Conservation (phyloP, 2,113 vertebrate species). For the Paedocypris sp. region DNA sequence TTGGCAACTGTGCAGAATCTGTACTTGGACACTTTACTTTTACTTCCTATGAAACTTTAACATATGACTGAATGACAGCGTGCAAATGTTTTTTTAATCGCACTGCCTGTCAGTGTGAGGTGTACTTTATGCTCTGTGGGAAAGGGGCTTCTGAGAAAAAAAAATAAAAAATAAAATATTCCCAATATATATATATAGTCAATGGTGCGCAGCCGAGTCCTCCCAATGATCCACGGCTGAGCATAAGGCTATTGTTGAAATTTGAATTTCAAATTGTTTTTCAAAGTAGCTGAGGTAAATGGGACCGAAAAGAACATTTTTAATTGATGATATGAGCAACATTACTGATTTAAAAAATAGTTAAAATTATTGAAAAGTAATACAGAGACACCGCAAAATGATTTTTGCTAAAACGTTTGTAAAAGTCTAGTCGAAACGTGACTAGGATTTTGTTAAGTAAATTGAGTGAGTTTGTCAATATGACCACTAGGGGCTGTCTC, state of each 20-base stretch:
- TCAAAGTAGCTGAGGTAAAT: background rate
- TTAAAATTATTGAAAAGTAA: too few relatives aligned
- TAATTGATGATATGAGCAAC: too few relatives aligned
- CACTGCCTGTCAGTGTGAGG: slow-evolving; percentile 8
- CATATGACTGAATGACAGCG: slow-evolving; percentile 8
- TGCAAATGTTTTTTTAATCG: slow-evolving; percentile 27
- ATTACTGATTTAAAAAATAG: too few relatives aligned
- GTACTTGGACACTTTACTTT: slow-evolving; percentile 12
- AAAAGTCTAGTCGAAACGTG: too few relatives aligned
- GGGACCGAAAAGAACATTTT: background rate
- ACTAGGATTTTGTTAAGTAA: too few relatives aligned
- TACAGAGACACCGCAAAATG: too few relatives aligned
- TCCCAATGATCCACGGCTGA: background rate
- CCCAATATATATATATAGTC: slow-evolving; percentile 1
- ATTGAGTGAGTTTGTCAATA: too few relatives aligned
- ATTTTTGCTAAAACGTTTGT: too few relatives aligned
- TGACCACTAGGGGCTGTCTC: too few relatives aligned
- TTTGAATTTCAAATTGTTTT: background rate
- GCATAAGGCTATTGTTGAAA: background rate
- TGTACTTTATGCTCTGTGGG: background rate
- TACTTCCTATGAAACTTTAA: slow-evolving; percentile 14
- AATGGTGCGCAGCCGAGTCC: slow-evolving; percentile 1
- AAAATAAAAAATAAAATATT: too few relatives aligned
- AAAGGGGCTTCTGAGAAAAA: background rate
- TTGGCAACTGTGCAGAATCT: slow-evolving; percentile 7